Conservation (phyloP, 2,113 vertebrate genomes). For the Ictalurus furcatus region DNA sequence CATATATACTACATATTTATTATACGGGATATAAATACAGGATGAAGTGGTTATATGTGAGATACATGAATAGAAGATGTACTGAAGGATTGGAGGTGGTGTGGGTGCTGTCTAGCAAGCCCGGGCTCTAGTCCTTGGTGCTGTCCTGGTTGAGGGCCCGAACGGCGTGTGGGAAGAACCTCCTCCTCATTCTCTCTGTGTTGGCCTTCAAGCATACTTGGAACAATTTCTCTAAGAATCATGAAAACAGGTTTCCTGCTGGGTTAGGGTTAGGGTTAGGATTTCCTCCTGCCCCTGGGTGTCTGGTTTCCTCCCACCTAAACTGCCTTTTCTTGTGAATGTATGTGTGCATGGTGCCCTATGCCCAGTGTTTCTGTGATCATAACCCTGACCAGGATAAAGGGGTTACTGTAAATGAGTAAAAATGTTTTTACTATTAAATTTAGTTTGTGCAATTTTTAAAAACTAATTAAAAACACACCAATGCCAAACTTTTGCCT, state of each 20-base stretch:
- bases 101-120: too few relatives aligned
- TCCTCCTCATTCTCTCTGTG: too few relatives aligned
- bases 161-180: too few relatives aligned
- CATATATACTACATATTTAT: too few relatives aligned
- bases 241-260: not conserved
- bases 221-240: not conserved
- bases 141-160: too few relatives aligned
- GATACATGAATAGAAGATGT: too few relatives aligned
- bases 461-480: not conserved
- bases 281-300: not conserved
- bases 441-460: not conserved
- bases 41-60: too few relatives aligned
- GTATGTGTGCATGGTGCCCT: not conserved
- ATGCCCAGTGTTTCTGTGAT: not conserved
- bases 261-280: not conserved
- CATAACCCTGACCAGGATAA: not conserved
- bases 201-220: too few relatives aligned
- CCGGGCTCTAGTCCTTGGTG: too few relatives aligned
- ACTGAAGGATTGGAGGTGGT: too few relatives aligned
- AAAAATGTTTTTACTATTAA: not conserved
- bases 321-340: not conserved
- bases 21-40: too few relatives aligned
- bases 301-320: not conserved
- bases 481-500: not conserved
- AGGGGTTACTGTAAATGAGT: too few relatives aligned